phyloP scores from a whole-genome alignment of 2,888 invertebrate genomes.

The Epsilonema sp. region DNA sequence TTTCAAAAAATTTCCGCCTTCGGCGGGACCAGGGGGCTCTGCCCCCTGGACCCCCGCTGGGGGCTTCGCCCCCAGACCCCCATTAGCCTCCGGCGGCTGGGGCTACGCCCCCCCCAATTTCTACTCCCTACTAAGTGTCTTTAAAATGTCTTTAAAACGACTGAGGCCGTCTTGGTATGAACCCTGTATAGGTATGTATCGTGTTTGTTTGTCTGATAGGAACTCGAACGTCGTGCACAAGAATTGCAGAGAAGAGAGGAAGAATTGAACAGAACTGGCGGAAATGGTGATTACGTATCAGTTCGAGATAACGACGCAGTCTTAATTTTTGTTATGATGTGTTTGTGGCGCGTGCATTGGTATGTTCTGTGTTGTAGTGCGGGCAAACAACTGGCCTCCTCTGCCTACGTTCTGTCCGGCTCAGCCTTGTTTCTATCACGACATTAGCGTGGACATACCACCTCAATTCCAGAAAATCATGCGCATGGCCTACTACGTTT shows the following conservation, averaged over 20 bases:
- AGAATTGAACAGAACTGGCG: conserved; percentile 45
- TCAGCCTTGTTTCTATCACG: conserved; percentile 97
- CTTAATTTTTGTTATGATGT: background rate
- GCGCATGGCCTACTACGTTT: conserved; percentile 75
- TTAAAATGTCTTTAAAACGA: no score
- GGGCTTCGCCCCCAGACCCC: no score
- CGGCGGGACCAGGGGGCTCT: no score
- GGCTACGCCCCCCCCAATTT: background rate
- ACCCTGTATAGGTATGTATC: conserved; percentile 1
- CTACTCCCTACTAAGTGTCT: no score
- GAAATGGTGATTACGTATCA: conserved; percentile 29
- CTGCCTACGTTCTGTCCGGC: conserved; percentile 69
- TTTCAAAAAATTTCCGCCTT: no score
- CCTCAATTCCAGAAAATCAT: conserved; percentile 90
- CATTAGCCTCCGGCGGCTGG: no score
- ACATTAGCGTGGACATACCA: conserved; percentile 94
- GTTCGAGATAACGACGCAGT: background rate
- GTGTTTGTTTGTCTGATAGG: conserved; percentile 40
- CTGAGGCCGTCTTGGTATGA: no score
- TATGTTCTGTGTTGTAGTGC: conserved; percentile 35
- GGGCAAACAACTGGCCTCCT: conserved; percentile 95
- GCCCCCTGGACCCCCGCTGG: no score
- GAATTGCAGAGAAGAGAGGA: conserved; percentile 70
- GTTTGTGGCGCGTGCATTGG: background rate
- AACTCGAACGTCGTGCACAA: conserved; percentile 71